Percentiles rank a stretch among this genome's conserved stretches.
These are phyloP conservation scores for Drosophila melanogaster DNA, from an alignment of 1,140 invertebrate species.

Conservation along the genomic window DNA sequence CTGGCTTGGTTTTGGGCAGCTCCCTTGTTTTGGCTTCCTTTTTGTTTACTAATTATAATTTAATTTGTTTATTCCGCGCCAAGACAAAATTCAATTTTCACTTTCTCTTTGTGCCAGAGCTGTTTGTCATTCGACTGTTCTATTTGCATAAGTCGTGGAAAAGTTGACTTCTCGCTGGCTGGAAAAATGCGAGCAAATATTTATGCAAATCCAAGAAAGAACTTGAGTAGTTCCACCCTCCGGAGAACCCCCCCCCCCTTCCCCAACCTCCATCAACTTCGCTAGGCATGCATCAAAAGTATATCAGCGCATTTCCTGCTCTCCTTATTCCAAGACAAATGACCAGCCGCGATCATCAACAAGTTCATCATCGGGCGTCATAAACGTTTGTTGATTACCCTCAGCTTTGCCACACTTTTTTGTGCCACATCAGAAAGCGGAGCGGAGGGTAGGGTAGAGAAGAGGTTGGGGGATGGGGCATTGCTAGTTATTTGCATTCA, in stretches of 20 bases:
- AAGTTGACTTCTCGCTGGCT: slow-evolving; percentile 11
- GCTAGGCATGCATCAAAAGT: slow-evolving; percentile 8
- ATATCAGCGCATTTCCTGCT: slow-evolving; percentile 2
- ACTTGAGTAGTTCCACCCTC: background rate
- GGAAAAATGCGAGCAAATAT: slow-evolving; percentile 43
- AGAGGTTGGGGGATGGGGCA: background rate
- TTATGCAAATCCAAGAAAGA: slow-evolving; percentile 55
- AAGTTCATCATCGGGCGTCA: slow-evolving; percentile 74
- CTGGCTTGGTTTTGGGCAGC: slow-evolving; percentile 6
- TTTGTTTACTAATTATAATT: slow-evolving; percentile 63
- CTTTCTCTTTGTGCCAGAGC: slow-evolving; percentile 22
- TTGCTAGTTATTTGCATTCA: slow-evolving; percentile 76
- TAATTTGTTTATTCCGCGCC: slow-evolving; percentile 62
- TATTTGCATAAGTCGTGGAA: slow-evolving; percentile 50
- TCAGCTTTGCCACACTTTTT: slow-evolving; percentile 73
- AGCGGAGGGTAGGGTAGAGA: too few relatives aligned
- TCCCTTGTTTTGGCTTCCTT: background rate
- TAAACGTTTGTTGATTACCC: slow-evolving; percentile 82
- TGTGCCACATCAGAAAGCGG: slow-evolving; percentile 1
- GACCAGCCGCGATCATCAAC: slow-evolving; percentile 69
- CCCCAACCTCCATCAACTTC: background rate
- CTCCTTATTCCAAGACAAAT: slow-evolving; percentile 51
- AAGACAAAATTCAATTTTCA: slow-evolving; percentile 54
- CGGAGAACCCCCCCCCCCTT: too few relatives aligned
- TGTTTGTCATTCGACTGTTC: slow-evolving; percentile 43